Conservation (phyloP, 2,797 vertebrate genomes). For the Hylomyscus alleni region DNA sequence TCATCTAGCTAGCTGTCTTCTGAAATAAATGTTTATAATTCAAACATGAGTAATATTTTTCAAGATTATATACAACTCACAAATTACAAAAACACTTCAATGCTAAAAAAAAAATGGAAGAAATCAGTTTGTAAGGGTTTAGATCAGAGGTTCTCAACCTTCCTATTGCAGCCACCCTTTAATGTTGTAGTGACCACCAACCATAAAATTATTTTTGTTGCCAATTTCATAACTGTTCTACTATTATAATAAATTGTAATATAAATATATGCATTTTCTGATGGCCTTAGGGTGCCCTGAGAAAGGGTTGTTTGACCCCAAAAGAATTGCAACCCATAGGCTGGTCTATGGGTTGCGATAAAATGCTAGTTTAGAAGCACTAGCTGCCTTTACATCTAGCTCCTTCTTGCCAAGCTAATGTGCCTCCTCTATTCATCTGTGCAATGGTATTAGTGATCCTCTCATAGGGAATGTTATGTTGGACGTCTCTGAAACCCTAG, state of each 20-base stretch:
- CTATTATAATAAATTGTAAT: not conserved
- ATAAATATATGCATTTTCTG: not conserved
- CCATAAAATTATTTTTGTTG: not conserved
- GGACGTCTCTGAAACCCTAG: not conserved
- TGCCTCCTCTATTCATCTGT: not conserved
- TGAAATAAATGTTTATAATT: not conserved
- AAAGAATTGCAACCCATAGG: no score
- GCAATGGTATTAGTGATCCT: not conserved
- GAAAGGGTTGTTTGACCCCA: not conserved
- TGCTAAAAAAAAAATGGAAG: conserved; percentile 16
- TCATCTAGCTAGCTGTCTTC: not conserved
- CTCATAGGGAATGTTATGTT: not conserved
- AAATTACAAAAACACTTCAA: not conserved
- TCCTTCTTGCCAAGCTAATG: not conserved
- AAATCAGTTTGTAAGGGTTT: not conserved
- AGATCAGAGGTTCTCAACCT: not conserved
- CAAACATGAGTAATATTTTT: not conserved
- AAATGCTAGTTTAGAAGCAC: not conserved
- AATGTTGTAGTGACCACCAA: not conserved
- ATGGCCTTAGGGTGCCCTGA: no score
- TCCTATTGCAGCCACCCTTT: no score
- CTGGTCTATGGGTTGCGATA: not conserved
- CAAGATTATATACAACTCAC: not conserved
- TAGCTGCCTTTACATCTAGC: not conserved
- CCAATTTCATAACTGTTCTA: not conserved